A percentile compares a stretch with the other conserved stretches of the same genome.
These are phyloP conservation scores for Mongoloraphidia duomilia DNA, from an alignment of 2,888 invertebrate genomes.

Conservation along the genomic window DNA sequence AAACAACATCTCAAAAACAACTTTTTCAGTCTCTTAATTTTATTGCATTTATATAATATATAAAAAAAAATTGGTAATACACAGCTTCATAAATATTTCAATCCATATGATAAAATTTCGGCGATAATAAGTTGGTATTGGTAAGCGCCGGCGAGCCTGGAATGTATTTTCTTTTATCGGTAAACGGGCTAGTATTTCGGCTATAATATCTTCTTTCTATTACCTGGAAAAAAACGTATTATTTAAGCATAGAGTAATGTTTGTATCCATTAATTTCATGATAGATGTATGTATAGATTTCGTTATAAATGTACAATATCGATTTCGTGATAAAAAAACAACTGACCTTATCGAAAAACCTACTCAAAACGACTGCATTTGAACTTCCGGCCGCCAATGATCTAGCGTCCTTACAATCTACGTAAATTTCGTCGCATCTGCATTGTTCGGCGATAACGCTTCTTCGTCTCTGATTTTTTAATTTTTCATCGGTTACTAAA, in stretches of 20 bases:
- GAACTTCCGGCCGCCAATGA: constrained; percentile 89
- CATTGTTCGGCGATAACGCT: constrained; percentile 75
- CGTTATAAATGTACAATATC: too few relatives aligned
- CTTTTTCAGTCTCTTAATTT: too few relatives aligned
- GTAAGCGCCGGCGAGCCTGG: constrained; percentile 20
- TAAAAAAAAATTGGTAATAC: neutral
- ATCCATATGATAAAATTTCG: constrained; percentile 24
- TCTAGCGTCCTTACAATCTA: constrained; percentile 58
- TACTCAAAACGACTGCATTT: constrained; percentile 81
- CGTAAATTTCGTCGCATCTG: constrained; percentile 83
- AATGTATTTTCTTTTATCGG: constrained; percentile 23
- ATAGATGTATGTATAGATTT: neutral
- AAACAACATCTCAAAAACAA: too few relatives aligned
- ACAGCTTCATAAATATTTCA: neutral
- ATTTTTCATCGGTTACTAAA: constrained; percentile 46
- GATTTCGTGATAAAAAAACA: too few relatives aligned
- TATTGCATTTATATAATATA: neutral
- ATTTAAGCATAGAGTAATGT: neutral
- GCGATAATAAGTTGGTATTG: constrained; percentile 18
- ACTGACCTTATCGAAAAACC: constrained; percentile 80
- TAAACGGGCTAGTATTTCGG: constrained; percentile 22
- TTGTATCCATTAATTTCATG: too few relatives aligned
- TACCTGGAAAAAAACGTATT: constrained; percentile 19
- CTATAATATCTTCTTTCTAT: constrained; percentile 37
- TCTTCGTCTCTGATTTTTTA: constrained; percentile 30